Evolutionary conservation across 2,113 vertebrate species (phyloP).

Genomic region (Todiramphus saurophagus): DNA sequence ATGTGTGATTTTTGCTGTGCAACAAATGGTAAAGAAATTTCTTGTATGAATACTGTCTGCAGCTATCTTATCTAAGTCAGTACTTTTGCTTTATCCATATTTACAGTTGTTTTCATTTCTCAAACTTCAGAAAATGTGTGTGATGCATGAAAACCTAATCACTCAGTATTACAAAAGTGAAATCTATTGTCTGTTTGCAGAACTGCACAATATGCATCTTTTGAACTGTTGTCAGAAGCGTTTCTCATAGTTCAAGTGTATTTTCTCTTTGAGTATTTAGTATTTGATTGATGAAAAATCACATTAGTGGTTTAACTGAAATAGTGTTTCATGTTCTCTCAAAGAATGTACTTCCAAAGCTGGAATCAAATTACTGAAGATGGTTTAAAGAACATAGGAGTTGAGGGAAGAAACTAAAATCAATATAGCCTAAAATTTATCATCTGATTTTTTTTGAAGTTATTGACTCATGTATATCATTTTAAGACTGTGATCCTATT

Average conservation of each 20-base stretch:
- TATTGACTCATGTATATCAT: neutral
- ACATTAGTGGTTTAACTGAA: constrained; percentile 37
- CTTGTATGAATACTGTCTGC: neutral
- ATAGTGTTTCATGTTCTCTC: neutral
- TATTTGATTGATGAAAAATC: constrained; percentile 51
- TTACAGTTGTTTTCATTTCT: constrained; percentile 41
- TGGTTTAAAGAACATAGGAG: constrained; percentile 11
- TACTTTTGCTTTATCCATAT: neutral
- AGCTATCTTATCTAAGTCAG: neutral
- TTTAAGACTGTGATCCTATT: neutral
- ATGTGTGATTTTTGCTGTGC: neutral
- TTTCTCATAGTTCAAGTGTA: neutral
- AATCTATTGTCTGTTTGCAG: neutral
- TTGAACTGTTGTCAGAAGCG: neutral
- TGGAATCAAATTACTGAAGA: constrained; percentile 28
- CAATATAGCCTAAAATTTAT: constrained; percentile 40
- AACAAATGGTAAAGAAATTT: neutral
- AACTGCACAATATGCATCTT: constrained; percentile 2
- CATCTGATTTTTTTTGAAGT: neutral
- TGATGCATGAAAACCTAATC: neutral
- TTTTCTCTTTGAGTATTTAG: constrained; percentile 32
- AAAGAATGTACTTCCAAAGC: constrained; percentile 3
- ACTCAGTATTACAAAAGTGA: neutral
- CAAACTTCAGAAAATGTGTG: neutral
- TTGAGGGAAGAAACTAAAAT: constrained; percentile 41